phyloP scores from a whole-genome alignment of 2,888 invertebrate genomes.

The Bugula neritina region DNA sequence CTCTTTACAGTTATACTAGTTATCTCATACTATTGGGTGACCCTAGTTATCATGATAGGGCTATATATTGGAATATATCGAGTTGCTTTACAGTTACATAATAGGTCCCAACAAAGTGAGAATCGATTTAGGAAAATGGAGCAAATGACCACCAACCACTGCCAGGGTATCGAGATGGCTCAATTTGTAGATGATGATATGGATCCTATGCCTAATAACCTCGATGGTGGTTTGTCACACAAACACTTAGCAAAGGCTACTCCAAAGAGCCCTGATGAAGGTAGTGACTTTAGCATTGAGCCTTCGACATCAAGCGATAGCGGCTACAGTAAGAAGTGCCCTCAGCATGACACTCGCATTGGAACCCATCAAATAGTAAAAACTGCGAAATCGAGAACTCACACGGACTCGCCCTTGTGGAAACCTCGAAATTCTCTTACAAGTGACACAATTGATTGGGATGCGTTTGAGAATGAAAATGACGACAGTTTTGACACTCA shows the following conservation, averaged over 20 bases:
- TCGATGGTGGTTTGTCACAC: too few relatives aligned
- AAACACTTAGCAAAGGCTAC: background rate
- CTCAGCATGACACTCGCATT: background rate
- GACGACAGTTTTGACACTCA: background rate
- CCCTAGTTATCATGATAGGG: constrained; percentile 85
- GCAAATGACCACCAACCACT: background rate
- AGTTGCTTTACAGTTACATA: constrained; percentile 94
- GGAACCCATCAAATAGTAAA: background rate
- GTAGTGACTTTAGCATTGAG: constrained; percentile 9
- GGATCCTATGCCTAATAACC: background rate
- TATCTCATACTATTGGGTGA: constrained; percentile 95
- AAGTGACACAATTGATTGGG: background rate
- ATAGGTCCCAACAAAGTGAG: constrained; percentile 91
- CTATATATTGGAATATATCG: constrained; percentile 95
- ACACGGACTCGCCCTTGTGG: constrained; percentile 16
- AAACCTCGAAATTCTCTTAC: constrained; percentile 21
- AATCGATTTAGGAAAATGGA: constrained; percentile 56
- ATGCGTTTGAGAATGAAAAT: background rate
- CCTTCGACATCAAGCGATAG: background rate
- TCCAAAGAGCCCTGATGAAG: background rate
- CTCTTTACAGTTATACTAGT: constrained; percentile 94
- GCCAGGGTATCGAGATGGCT: background rate
- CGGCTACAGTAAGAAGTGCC: background rate
- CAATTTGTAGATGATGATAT: background rate
- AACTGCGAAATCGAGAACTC: background rate